Percentiles rank a stretch among this genome's conserved stretches.
phyloP scores from a whole-genome alignment of 2,888 invertebrate species.

The Pyrochroa serraticornis region DNA sequence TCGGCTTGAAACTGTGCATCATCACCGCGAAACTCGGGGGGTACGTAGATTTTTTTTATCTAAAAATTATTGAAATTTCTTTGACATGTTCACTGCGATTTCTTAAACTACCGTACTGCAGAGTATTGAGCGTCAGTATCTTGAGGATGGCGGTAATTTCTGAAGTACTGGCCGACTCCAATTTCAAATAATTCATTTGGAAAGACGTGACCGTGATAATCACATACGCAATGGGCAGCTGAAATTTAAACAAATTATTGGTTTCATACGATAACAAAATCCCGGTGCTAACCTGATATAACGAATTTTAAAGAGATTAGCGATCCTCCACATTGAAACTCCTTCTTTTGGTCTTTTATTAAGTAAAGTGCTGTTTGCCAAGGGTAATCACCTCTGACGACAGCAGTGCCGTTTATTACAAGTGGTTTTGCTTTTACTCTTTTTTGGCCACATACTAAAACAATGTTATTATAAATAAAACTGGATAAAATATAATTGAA shows the following conservation, averaged over 20 bases:
- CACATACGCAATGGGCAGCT: slow-evolving; percentile 42
- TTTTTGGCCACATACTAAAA: slow-evolving; percentile 51
- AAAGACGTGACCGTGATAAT: slow-evolving; percentile 10
- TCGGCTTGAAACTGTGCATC: neutral
- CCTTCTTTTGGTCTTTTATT: slow-evolving; percentile 2
- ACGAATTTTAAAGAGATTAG: slow-evolving; percentile 43
- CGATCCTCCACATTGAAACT: slow-evolving; percentile 46
- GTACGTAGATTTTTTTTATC: slow-evolving; percentile 5
- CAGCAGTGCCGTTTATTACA: slow-evolving; percentile 41
- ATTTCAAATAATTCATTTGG: slow-evolving; percentile 29
- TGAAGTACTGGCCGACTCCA: slow-evolving; percentile 41
- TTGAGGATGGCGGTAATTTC: slow-evolving; percentile 29
- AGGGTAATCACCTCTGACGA: slow-evolving; percentile 47
- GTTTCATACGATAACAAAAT: too few species aligned
- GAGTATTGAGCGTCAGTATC: slow-evolving; percentile 23
- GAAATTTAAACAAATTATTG: slow-evolving; percentile 11
- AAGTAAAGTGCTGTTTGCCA: slow-evolving; percentile 50
- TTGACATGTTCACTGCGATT: neutral
- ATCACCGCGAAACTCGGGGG: slow-evolving; percentile 4
- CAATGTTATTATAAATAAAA: neutral
- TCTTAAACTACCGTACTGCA: neutral
- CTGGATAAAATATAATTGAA: slow-evolving; percentile 1
- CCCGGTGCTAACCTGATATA: slow-evolving; percentile 43
- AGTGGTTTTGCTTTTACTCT: slow-evolving; percentile 39
- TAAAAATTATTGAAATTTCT: neutral